Conservation (phyloP, 1,140 invertebrate genomes). For the Macrobrachium nipponense region DNA sequence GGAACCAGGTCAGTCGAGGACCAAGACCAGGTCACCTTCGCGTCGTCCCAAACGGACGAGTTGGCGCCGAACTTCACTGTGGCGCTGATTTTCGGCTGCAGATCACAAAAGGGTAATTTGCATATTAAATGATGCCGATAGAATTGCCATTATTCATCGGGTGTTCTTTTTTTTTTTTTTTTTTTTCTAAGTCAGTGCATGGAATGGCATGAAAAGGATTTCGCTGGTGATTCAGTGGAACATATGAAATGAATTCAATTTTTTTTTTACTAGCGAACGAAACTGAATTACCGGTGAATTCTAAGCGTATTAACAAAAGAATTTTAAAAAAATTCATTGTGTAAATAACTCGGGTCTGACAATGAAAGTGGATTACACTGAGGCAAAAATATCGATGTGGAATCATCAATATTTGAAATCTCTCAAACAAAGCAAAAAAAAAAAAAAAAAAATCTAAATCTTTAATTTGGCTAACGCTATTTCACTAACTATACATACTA, state of each 20-base stretch:
- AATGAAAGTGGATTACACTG: no score
- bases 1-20: conserved; percentile 2
- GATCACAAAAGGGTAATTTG: not conserved
- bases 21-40: conserved; percentile 21
- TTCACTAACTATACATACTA: no score
- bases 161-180: not conserved
- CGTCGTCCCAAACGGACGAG: conserved; percentile 33
- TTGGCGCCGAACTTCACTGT: conserved; percentile 38
- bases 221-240: not conserved
- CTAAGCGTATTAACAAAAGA: no score
- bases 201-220: not conserved
- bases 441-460: no score
- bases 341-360: no score
- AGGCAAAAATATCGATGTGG: no score
- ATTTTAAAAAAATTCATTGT: no score
- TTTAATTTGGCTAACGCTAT: no score
- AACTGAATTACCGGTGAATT: no score
- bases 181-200: not conserved
- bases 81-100: conserved; percentile 35
- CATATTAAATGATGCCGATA: not conserved
- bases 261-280: not conserved
- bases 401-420: no score
- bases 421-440: no score
- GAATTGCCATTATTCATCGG: not conserved
- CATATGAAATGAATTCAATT: not conserved